Evolutionary conservation across 2,113 vertebrate genomes (phyloP).

Genomic region (Fulica atra): DNA sequence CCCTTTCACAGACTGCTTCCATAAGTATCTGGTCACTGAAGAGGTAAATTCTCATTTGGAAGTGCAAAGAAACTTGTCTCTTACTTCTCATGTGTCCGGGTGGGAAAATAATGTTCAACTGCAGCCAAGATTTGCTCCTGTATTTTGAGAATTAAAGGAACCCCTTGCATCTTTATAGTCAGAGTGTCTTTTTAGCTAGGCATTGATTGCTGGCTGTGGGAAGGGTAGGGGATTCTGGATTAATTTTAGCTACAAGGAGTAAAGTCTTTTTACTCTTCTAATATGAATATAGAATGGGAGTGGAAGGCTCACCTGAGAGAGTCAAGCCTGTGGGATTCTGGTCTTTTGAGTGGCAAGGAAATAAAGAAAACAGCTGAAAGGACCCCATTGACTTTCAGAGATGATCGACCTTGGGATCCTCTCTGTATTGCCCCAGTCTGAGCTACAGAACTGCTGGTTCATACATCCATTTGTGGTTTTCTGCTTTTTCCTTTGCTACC

Average conservation of each 20-base stretch:
- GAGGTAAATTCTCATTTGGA: constrained; percentile 20
- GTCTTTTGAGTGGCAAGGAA: neutral
- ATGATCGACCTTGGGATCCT: neutral
- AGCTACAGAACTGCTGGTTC: neutral
- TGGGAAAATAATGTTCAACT: neutral
- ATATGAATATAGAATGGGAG: neutral
- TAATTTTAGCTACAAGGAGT: neutral
- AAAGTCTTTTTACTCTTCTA: neutral
- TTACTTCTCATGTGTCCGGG: neutral
- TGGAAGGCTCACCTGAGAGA: neutral
- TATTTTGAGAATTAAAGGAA: constrained; percentile 3
- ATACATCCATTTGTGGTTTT: neutral
- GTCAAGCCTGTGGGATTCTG: neutral
- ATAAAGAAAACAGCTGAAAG: neutral
- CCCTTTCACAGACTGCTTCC: constrained; percentile 7
- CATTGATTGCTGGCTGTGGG: neutral
- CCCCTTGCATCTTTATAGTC: neutral
- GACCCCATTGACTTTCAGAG: neutral
- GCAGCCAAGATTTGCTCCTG: neutral
- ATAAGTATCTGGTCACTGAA: neutral
- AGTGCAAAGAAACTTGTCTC: neutral
- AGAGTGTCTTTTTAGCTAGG: neutral
- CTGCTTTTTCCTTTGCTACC: neutral
- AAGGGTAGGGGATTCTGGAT: neutral
- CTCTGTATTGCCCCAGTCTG: neutral